Evolutionary conservation across 2,797 vertebrate genomes (phyloP).

Genomic region (Melopsittacus undulatus): DNA sequence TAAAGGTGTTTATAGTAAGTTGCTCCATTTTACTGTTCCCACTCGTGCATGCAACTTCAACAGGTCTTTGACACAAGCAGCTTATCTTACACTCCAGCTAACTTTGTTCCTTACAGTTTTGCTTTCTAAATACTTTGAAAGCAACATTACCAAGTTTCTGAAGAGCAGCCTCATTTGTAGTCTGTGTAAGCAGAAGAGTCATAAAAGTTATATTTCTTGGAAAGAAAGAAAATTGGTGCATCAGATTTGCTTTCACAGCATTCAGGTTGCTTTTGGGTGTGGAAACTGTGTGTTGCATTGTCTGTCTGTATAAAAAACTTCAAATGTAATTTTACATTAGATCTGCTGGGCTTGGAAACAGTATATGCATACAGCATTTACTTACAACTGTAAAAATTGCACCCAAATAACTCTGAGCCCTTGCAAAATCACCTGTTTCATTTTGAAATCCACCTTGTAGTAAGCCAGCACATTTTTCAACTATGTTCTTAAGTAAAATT

Average conservation of each 20-base stretch:
- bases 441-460: neutral
- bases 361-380: neutral
- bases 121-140: constrained; percentile 11
- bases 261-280: neutral
- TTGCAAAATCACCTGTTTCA: neutral
- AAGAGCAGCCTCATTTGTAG: neutral
- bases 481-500: neutral
- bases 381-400: neutral
- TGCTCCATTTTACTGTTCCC: constrained; percentile 37
- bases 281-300: neutral
- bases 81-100: neutral
- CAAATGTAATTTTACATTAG: constrained; percentile 1
- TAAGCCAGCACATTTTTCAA: neutral
- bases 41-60: constrained; percentile 17
- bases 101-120: neutral
- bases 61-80: neutral
- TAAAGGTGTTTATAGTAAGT: constrained; percentile 24
- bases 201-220: neutral
- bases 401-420: neutral
- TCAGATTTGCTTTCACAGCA: neutral
- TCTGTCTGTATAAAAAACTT: neutral
- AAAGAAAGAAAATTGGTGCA: neutral
- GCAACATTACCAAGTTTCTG: neutral
- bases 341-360: neutral
- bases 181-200: neutral